phyloP scores from a whole-genome alignment of 2,113 vertebrate genomes.

The Hemicordylus capensis region DNA sequence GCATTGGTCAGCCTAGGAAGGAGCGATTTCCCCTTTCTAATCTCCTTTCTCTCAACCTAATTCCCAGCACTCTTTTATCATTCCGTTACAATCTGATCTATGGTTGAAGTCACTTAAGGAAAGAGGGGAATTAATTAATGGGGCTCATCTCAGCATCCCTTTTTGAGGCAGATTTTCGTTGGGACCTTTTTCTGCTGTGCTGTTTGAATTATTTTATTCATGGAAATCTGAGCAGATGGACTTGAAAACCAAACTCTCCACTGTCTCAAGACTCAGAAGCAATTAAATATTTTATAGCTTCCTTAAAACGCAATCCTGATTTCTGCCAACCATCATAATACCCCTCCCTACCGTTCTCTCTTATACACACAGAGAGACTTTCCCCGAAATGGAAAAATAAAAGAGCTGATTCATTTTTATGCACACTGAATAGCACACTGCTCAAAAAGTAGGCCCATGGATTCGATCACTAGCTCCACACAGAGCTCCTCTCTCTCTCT shows the following conservation, averaged over 20 bases:
- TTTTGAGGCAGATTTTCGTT: not conserved
- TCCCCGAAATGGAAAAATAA: not conserved
- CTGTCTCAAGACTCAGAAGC: conserved; percentile 35
- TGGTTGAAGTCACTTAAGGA: conserved; percentile 21
- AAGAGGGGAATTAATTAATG: conserved; percentile 46
- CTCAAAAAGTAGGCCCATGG: not conserved
- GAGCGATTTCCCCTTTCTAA: not conserved
- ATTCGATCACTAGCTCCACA: too few species aligned
- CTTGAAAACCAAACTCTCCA: conserved; percentile 12
- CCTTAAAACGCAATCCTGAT: conserved; percentile 31
- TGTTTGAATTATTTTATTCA: conserved; percentile 52
- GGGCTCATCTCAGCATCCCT: not conserved
- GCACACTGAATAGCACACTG: not conserved
- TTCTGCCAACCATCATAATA: not conserved
- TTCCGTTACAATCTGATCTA: not conserved
- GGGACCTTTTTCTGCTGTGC: not conserved
- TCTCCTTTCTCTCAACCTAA: too few species aligned
- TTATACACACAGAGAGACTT: rapidly evolving
- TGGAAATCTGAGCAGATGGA: conserved; percentile 48
- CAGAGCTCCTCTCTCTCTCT: too few species aligned
- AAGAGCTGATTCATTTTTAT: not conserved
- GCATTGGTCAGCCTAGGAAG: not conserved
- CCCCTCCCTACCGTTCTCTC: not conserved
- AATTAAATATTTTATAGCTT: conserved; percentile 49
- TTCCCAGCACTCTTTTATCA: not conserved